A percentile compares a stretch with the other conserved stretches of the same genome.
Conservation (phyloP, 2,113 vertebrate genomes). For the Promerops cafer region DNA sequence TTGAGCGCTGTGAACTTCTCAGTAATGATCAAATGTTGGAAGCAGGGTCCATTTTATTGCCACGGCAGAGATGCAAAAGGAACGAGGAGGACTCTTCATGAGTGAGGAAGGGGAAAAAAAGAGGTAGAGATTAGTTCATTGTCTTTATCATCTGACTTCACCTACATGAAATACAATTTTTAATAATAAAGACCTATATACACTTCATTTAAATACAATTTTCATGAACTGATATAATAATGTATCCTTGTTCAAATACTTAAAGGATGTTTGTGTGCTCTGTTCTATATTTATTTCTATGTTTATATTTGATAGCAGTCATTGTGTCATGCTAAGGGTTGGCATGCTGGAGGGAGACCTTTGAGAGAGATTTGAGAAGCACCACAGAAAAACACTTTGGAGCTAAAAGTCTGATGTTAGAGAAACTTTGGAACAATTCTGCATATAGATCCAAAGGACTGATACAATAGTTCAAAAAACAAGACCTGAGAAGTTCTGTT, state of each 20-base stretch:
- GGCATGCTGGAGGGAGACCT: background rate
- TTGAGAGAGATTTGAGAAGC: background rate
- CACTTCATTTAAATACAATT: background rate
- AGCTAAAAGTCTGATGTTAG: background rate
- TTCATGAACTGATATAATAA: background rate
- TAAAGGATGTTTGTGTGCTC: background rate
- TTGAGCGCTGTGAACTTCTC: background rate
- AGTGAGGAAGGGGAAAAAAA: background rate
- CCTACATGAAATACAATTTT: background rate
- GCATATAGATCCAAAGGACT: background rate
- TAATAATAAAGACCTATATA: background rate
- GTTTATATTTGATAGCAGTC: background rate
- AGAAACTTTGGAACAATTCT: background rate
- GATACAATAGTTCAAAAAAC: background rate
- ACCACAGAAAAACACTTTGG: background rate
- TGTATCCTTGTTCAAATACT: background rate
- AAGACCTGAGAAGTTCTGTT: background rate
- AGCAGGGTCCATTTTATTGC: background rate
- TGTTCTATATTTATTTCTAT: background rate
- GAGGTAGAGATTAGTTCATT: background rate
- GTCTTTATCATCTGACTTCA: background rate
- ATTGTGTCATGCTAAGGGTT: background rate
- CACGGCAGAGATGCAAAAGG: background rate
- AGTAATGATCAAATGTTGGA: background rate
- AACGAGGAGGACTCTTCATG: background rate